These are phyloP conservation scores for Brachyhypopomus occidentalis DNA, from an alignment of 2,113 vertebrate species.

Conservation along the genomic window DNA sequence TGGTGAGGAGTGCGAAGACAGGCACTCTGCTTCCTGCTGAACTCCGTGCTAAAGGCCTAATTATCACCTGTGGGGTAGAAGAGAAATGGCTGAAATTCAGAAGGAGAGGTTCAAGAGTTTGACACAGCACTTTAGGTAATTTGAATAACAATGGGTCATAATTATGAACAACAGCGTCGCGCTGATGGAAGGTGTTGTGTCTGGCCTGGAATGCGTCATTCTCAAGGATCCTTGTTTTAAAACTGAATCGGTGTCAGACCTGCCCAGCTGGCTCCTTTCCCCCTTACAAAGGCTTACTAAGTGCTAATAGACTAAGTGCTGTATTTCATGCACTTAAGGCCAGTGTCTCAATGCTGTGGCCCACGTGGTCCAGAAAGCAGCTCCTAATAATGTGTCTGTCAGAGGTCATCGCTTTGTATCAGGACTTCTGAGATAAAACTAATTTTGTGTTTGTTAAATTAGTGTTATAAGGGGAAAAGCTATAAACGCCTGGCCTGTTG, in stretches of 20 bases:
- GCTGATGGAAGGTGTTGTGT: constrained; percentile 55
- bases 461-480: constrained; percentile 45
- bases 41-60: constrained; percentile 70
- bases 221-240: constrained; percentile 40
- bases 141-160: constrained; percentile 73
- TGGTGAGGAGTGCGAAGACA: constrained; percentile 63
- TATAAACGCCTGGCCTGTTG: constrained; percentile 41
- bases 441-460: constrained; percentile 48
- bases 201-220: constrained; percentile 40
- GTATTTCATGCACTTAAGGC: constrained; percentile 32
- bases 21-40: constrained; percentile 58
- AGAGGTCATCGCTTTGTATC: constrained; percentile 29
- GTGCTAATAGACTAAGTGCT: constrained; percentile 34
- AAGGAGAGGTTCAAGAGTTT: constrained; percentile 70
- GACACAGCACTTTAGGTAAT: constrained; percentile 69
- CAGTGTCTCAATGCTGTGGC: constrained; percentile 17
- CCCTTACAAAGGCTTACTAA: constrained; percentile 35
- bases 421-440: constrained; percentile 43
- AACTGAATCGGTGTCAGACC: constrained; percentile 50
- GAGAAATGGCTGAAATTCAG: constrained; percentile 62
- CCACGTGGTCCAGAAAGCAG: constrained; percentile 5
- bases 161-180: constrained; percentile 67
- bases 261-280: constrained; percentile 45
- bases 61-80: constrained; percentile 67
- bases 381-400: constrained; percentile 28